Percentiles rank a stretch among this genome's conserved stretches.
phyloP scores from a whole-genome alignment of 1,140 invertebrate genomes.

The Papilio polytes region DNA sequence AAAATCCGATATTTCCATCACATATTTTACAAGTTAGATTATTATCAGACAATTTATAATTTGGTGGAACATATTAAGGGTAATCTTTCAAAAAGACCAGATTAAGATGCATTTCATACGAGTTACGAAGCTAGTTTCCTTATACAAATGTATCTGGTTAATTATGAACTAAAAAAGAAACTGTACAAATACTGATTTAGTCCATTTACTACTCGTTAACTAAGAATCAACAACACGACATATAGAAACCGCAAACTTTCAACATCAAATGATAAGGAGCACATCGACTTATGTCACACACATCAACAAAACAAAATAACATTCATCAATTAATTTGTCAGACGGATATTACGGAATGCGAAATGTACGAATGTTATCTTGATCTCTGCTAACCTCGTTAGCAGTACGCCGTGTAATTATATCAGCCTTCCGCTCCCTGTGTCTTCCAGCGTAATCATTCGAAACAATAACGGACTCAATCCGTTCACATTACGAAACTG shows the following conservation, averaged over 20 bases:
- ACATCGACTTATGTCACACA: slow-evolving; percentile 8
- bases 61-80: no score
- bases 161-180: no score
- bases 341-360: slow-evolving; percentile 30
- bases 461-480: slow-evolving; percentile 31
- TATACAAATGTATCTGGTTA: no score
- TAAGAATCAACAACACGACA: neutral
- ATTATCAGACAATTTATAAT: no score
- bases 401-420: slow-evolving; percentile 19
- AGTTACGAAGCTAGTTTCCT: no score
- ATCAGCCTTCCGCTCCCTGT: slow-evolving; percentile 30
- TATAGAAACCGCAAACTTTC: neutral
- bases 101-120: no score
- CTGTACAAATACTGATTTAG: no score
- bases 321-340: slow-evolving; percentile 32
- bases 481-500: slow-evolving; percentile 28
- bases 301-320: slow-evolving; percentile 14
- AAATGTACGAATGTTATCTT: slow-evolving; percentile 32
- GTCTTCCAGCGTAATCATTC: slow-evolving; percentile 34
- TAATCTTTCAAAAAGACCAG: no score
- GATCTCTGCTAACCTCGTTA: slow-evolving; percentile 32
- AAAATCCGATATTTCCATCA: no score
- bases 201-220: neutral
- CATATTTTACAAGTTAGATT: no score
- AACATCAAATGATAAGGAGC: slow-evolving; percentile 1